Conservation (phyloP, 1,140 invertebrate genomes). For the Tetraneura akinire region DNA sequence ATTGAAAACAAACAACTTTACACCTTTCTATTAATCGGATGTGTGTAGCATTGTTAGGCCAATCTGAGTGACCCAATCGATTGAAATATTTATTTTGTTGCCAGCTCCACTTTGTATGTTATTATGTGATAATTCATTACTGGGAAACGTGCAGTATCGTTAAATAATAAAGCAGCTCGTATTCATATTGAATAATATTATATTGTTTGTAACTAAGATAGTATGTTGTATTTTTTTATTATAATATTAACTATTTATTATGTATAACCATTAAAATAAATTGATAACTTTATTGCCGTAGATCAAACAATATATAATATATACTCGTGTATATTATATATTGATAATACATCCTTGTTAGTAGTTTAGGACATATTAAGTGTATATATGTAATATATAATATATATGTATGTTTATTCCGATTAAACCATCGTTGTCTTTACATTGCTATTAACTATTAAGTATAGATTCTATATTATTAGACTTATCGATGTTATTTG, state of each 20-base stretch:
- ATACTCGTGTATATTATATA: too few relatives aligned
- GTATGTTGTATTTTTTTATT: slow-evolving; percentile 6
- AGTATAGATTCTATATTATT: too few relatives aligned
- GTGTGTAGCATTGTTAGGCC: too few relatives aligned
- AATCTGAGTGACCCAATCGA: too few relatives aligned
- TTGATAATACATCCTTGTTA: too few relatives aligned
- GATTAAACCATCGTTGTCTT: too few relatives aligned
- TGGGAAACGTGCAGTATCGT: too few relatives aligned
- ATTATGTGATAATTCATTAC: not conserved
- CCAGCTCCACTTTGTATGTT: too few relatives aligned
- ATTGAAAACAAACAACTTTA: too few relatives aligned
- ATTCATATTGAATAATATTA: not conserved
- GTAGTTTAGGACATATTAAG: not conserved
- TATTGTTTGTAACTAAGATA: slow-evolving; percentile 15
- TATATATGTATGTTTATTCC: not conserved
- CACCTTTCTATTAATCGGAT: too few relatives aligned
- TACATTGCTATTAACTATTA: too few relatives aligned
- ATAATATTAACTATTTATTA: not conserved
- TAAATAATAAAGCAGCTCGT: not conserved
- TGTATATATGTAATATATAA: not conserved
- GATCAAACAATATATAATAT: not conserved
- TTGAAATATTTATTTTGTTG: too few relatives aligned
- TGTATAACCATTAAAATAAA: not conserved
- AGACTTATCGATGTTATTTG: slow-evolving; percentile 24
- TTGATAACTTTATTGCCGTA: not conserved